A percentile compares a stretch with the other conserved stretches of the same genome.
These are phyloP conservation scores for Tetragnatha montana DNA, from an alignment of 2,888 invertebrate genomes.

Conservation along the genomic window DNA sequence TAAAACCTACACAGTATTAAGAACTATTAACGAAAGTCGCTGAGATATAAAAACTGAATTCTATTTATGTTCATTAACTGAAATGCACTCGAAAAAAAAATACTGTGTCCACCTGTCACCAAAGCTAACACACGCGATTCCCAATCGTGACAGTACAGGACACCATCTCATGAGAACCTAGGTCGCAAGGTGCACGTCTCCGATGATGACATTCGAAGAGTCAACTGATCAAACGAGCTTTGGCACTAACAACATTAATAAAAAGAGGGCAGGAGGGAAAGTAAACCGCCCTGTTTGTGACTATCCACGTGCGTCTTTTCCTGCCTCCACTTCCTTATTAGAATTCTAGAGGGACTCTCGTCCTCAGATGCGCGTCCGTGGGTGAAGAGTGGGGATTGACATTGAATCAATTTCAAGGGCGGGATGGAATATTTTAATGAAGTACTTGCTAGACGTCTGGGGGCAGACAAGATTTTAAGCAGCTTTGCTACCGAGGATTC, in stretches of 20 bases:
- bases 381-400: not conserved
- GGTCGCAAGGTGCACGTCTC: slow-evolving; percentile 41
- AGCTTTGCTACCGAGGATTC: too few species aligned
- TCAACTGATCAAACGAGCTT: slow-evolving; percentile 28
- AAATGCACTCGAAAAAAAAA: slow-evolving; percentile 4
- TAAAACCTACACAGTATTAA: too few species aligned
- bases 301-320: not conserved
- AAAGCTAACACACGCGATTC: not conserved
- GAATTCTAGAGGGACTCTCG: not conserved
- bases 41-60: not conserved
- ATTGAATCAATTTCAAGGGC: not conserved
- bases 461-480: too few species aligned
- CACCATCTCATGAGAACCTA: slow-evolving; percentile 7
- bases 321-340: not conserved
- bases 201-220: slow-evolving; percentile 23
- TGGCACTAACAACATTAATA: not conserved
- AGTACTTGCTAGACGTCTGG: too few species aligned
- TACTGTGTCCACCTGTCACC: not conserved
- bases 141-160: slow-evolving; percentile 14
- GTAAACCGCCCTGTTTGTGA: not conserved
- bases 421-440: too few species aligned
- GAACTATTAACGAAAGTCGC: not conserved
- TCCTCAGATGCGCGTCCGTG: not conserved
- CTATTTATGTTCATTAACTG: not conserved
- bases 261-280: not conserved